Evolutionary conservation across 2,888 invertebrate genomes (phyloP).

Genomic region (Sipha maydis): DNA sequence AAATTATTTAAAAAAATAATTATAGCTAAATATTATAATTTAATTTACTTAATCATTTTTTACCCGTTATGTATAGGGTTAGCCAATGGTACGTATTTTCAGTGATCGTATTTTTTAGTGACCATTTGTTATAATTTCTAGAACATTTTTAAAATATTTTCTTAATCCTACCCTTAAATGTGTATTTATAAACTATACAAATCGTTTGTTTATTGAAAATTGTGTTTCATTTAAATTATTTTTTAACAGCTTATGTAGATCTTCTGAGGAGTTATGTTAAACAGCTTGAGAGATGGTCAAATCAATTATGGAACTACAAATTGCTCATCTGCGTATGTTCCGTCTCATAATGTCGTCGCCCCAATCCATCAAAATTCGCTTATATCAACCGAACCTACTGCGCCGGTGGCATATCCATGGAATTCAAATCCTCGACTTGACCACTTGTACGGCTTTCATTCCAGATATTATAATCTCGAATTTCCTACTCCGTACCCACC

Average conservation of each 20-base stretch:
- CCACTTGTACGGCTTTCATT: conserved; percentile 60
- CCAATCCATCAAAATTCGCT: conserved; percentile 51
- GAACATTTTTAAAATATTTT: not conserved
- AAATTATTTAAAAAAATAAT: too few species aligned
- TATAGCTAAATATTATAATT: too few species aligned
- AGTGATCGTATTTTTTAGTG: conserved; percentile 1
- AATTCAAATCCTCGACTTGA: conserved; percentile 50
- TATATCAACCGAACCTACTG: conserved; percentile 22
- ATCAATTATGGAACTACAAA: conserved; percentile 55
- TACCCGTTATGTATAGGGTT: not conserved
- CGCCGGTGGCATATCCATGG: conserved; percentile 43
- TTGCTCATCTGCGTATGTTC: conserved; percentile 43
- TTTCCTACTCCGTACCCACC: conserved; percentile 47
- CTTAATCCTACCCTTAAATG: not conserved
- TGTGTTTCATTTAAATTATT: not conserved
- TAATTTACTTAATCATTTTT: not conserved
- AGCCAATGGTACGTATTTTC: not conserved
- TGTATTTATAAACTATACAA: not conserved
- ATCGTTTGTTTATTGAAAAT: not conserved
- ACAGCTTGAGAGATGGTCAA: conserved; percentile 57
- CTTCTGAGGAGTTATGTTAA: conserved; percentile 57
- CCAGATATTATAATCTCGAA: conserved; percentile 60
- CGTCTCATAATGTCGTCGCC: conserved; percentile 54
- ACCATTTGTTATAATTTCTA: not conserved
- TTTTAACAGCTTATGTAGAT: conserved; percentile 39